phyloP scores from a whole-genome alignment of 2,888 invertebrate species.

The Adela reaumurella region DNA sequence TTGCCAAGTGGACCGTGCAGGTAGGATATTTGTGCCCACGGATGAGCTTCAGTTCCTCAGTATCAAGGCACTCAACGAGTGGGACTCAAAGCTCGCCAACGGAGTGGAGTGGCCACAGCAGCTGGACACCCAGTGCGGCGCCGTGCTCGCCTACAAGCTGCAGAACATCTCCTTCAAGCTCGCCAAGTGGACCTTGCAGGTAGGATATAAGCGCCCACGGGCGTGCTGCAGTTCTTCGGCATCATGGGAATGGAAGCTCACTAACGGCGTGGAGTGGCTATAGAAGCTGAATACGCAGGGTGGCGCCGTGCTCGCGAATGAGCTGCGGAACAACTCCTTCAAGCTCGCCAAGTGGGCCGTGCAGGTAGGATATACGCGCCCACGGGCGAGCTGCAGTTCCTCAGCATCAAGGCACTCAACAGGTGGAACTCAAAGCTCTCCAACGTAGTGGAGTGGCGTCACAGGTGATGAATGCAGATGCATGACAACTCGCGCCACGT shows the following conservation, averaged over 20 bases:
- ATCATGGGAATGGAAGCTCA: conserved; percentile 74
- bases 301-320: conserved; percentile 97
- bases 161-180: conserved; percentile 99
- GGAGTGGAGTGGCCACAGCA: conserved; percentile 90
- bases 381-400: conserved; percentile 82
- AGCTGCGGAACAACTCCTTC: conserved; percentile 98
- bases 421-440: no score
- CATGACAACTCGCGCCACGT: conserved; percentile 95
- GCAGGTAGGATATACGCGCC: conserved; percentile 90
- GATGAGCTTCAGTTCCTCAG: conserved; percentile 90
- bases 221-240: conserved; percentile 87
- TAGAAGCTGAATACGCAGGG: conserved; percentile 96
- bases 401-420: neutral
- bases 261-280: conserved; percentile 73
- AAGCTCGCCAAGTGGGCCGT: conserved; percentile 99
- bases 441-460: no score
- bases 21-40: conserved; percentile 86
- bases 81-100: conserved; percentile 52
- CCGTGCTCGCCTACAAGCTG: conserved; percentile 96
- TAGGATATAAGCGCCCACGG: conserved; percentile 86
- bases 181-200: conserved; percentile 98
- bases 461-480: conserved; percentile 93
- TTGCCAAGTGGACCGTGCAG: conserved; percentile 98
- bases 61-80: conserved; percentile 97
- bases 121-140: conserved; percentile 95